These are phyloP conservation scores for Ophioderma brevispina DNA, from an alignment of 35 echinoderm and acorn worm genomes.

Conservation along the genomic window DNA sequence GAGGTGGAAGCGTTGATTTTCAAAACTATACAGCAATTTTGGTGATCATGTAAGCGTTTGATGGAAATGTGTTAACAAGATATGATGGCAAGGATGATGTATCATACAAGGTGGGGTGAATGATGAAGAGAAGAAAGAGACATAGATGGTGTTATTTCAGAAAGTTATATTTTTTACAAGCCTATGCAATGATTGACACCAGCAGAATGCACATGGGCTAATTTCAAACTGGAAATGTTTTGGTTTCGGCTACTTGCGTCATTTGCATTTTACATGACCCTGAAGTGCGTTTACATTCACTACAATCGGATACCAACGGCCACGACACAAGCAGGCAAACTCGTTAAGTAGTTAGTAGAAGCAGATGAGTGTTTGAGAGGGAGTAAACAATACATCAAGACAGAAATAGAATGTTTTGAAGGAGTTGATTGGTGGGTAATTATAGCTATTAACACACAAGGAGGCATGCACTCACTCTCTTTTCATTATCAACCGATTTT, in stretches of 20 bases:
- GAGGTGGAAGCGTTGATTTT: too few relatives aligned
- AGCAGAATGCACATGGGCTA: not conserved
- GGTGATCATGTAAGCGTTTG: not conserved
- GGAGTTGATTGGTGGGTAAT: not conserved
- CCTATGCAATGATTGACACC: not conserved
- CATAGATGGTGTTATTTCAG: not conserved
- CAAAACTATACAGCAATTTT: not conserved
- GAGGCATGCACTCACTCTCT: constrained; percentile 59
- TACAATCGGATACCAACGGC: not conserved
- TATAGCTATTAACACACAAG: not conserved
- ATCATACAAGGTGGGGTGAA: not conserved
- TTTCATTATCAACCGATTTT: constrained; percentile 75
- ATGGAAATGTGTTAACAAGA: not conserved
- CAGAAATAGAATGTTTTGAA: not conserved
- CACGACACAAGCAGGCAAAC: not conserved
- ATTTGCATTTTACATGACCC: not conserved
- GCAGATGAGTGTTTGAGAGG: not conserved
- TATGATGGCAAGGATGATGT: not conserved
- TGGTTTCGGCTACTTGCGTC: not conserved
- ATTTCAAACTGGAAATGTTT: not conserved
- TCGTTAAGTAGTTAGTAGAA: not conserved
- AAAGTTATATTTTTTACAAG: not conserved
- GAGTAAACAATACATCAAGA: not conserved
- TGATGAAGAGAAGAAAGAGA: not conserved
- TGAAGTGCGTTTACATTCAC: not conserved